Base-by-base conservation (phyloP, 2,113 vertebrate genomes). In the Sinocyclocheilus maitianheensis region DNA sequence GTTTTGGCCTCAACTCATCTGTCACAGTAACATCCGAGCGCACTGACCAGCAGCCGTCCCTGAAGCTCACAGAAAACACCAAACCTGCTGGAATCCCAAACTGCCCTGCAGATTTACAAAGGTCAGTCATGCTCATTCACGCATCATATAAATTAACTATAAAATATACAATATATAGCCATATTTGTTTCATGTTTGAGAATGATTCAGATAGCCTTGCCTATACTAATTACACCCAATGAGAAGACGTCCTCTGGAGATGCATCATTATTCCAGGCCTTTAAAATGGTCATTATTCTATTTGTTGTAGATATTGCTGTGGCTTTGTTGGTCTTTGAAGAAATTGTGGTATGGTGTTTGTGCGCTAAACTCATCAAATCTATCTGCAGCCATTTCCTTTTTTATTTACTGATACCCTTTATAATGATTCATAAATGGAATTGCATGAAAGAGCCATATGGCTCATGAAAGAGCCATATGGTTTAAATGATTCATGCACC, bases 41-140 rank as follows among this genome's bases (percentile, higher is more conserved):
- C 63, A 92, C 92, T 8, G 91, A 88, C 97, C 97, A 99, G 13
- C 69, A 88, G 12, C 96, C 96, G 16, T 94, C 92, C 40, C 90
- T 91, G 89, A 97, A 97, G 26, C 88, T 94, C 48, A 97, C 92
- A 43, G 96, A 98, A 85, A 97, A 94, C 51, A 96, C 91, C 30
- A 97, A 90, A n/a, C 91, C 96, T n/a, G 92, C 89, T 26, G 96
- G 96, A 91, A 97, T 14, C 1, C 87, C 90, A 90, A 94, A 96
- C 6, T 96, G 90, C 0, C 96, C 98, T 99, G 81, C 20, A 79
- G 43, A 76, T 1, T 58, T 46, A 72, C 12, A 85, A 5, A 48
- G 7, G 3, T 18, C 37, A 75, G 14, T 12, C 26, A 16, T 12
- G 12, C 26, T 14, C 12, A 69, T 22, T 2, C 16, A 55, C 53